Base-by-base conservation (phyloP, 2,888 invertebrate genomes). In the Troglohyphantes excavatus region DNA sequence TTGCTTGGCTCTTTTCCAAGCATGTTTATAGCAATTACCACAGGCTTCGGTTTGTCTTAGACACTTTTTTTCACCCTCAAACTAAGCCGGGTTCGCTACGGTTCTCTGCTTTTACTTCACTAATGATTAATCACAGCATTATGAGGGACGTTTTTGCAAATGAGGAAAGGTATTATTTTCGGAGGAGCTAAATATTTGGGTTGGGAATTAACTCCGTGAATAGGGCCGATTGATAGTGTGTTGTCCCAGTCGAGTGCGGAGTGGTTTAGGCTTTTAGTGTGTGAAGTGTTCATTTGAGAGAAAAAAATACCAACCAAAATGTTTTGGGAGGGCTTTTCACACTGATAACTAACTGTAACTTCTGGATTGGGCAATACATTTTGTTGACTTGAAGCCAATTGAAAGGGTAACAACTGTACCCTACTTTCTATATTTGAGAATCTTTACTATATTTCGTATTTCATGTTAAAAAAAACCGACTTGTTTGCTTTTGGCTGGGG, bases 11-110 rank as follows among this genome's bases (percentile, higher is more conserved):
- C 3, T 43, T 9, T 46, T 81, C 87, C 87, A 87, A 33, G 72
- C 46, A 79, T 87, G 87, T 87, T 87, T 87, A 72, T 72, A 63
- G 73, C 87, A 79, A 73, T 79, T 87, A 87, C 79, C 75, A 33
- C 53, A 59, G 82, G 70, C 46, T 65, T 78, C 78, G 29, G 27
- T 53, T 53, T 53, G 53, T 53, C 53, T 53, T 53, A n/a, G 53
- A 13, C 23, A 21, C n/a, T 72, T 39, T 72, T 17, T 39, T 43
- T 19, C 39, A 6, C 70, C 39, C 39, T 13, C 39, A 13, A 67
- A 39, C n/a, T n/a, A n/a, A n/a, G 11, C n/a, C 53, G 53, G 19
- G 9, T 81, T 61, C 70, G 59, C 26, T 19, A 46, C 53, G 68
- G 46, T 72, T 75, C 67, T 67, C 53, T 43, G 29, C 67, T 39